These are phyloP conservation scores for Paralvinella palmiformis DNA, from an alignment of 1,140 invertebrate genomes.

Conservation along the genomic window DNA sequence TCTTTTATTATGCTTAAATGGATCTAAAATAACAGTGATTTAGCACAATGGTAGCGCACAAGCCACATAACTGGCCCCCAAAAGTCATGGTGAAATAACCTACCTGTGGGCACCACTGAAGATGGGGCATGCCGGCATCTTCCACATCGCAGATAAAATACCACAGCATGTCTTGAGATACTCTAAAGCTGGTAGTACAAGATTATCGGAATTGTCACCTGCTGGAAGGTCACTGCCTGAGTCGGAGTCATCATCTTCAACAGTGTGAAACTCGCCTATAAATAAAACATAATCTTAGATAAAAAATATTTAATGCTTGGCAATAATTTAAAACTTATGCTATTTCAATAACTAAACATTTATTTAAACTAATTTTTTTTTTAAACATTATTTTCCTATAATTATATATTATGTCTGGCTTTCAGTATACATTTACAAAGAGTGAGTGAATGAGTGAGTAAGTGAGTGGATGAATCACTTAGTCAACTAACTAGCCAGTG, in stretches of 20 bases:
- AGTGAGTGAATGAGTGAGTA: too few species aligned
- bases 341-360: too few species aligned
- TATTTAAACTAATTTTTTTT: too few species aligned
- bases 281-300: too few species aligned
- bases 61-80: too few species aligned
- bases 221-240: constrained; percentile 37
- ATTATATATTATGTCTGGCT: too few species aligned
- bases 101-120: constrained; percentile 78
- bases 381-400: too few species aligned
- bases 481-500: too few species aligned
- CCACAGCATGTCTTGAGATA: constrained; percentile 77
- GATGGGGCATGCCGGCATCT: constrained; percentile 87
- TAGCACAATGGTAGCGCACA: not conserved
- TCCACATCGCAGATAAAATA: constrained; percentile 85
- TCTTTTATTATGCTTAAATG: not conserved
- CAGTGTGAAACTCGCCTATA: constrained; percentile 43
- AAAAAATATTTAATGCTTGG: too few species aligned
- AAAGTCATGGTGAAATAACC: constrained; percentile 8
- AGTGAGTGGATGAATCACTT: too few species aligned
- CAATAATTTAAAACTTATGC: too few species aligned
- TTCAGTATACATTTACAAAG: too few species aligned
- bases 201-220: constrained; percentile 52
- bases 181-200: constrained; percentile 77
- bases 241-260: constrained; percentile 40
- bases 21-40: not conserved